phyloP scores from a whole-genome alignment of 1,140 invertebrate species.

The Druon quercuslanigerum region DNA sequence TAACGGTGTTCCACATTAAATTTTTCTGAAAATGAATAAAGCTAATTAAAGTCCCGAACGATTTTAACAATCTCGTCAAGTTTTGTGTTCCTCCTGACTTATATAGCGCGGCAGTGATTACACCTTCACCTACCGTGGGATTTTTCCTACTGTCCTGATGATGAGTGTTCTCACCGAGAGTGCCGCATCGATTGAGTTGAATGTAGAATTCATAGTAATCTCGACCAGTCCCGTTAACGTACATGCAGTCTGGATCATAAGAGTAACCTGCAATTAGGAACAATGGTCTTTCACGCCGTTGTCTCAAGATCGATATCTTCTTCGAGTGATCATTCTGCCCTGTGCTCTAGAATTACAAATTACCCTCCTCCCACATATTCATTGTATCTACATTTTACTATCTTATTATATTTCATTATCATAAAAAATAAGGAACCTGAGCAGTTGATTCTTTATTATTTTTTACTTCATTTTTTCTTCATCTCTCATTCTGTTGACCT shows the following conservation, averaged over 20 bases:
- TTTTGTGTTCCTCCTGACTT: conserved; percentile 10
- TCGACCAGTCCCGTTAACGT: conserved; percentile 93
- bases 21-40: conserved; percentile 82
- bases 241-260: conserved; percentile 95
- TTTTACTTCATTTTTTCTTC: no score
- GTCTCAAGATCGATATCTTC: no score
- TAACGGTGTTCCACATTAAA: conserved; percentile 97
- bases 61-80: neutral
- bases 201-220: conserved; percentile 96
- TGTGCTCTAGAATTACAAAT: no score
- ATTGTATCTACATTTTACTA: no score
- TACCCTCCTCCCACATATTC: no score
- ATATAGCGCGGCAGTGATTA: conserved; percentile 12
- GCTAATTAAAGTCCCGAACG: conserved; percentile 42
- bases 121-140: conserved; percentile 82
- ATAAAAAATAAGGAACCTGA: no score
- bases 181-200: conserved; percentile 93
- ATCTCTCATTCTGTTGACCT: no score
- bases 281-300: neutral
- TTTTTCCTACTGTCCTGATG: conserved; percentile 89
- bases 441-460: no score
- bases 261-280: conserved; percentile 86
- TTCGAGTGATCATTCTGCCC: no score
- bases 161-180: conserved; percentile 90
- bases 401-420: no score